Evolutionary conservation across 2,113 vertebrate species (phyloP).

Genomic region (Monarcha castaneiventris): DNA sequence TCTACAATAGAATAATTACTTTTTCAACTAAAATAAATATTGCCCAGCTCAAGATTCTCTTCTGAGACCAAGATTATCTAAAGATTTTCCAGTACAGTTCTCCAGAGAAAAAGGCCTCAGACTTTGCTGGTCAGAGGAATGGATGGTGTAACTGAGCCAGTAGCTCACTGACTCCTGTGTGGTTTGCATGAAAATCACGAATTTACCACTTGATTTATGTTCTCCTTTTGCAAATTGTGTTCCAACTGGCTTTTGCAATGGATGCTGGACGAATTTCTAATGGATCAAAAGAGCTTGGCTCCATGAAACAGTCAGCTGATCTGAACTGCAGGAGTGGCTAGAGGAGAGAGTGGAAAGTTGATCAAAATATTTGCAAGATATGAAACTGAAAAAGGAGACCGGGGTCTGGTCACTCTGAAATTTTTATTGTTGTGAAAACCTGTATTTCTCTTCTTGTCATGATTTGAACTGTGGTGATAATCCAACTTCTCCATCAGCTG

Average conservation of each 20-base stretch:
- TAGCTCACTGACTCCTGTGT: not conserved
- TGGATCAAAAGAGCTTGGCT: not conserved
- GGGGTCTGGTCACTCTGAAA: not conserved
- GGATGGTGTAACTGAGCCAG: not conserved
- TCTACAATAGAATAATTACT: constrained; percentile 50
- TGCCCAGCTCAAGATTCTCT: not conserved
- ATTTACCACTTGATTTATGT: not conserved
- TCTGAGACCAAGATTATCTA: not conserved
- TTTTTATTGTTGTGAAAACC: not conserved
- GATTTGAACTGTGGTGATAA: not conserved
- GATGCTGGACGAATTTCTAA: not conserved
- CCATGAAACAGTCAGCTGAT: not conserved
- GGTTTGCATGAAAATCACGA: not conserved
- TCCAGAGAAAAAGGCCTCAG: not conserved
- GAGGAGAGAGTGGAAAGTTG: not conserved
- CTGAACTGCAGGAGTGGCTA: not conserved
- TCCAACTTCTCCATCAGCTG: not conserved
- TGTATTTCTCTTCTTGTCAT: not conserved
- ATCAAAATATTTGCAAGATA: not conserved
- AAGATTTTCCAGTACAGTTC: not conserved
- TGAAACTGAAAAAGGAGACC: not conserved
- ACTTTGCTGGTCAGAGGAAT: not conserved
- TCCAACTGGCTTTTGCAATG: not conserved
- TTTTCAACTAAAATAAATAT: constrained; percentile 20
- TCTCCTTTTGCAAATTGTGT: not conserved